Base-by-base conservation (phyloP, 1,140 invertebrate genomes). In the Idris sp. region DNA sequence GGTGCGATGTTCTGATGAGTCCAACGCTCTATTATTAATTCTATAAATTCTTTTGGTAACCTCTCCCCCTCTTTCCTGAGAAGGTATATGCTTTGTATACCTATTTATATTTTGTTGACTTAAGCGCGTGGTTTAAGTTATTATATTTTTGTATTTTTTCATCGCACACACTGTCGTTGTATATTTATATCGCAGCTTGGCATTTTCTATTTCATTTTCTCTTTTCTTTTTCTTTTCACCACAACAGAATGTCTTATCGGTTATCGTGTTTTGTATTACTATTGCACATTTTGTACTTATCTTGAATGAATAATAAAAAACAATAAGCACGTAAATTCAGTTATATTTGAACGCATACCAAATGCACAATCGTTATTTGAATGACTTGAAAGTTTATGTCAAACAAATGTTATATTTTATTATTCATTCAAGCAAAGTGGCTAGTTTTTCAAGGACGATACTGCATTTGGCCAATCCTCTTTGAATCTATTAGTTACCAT, bases 371-470 rank as follows among this genome's bases (percentile, higher is more conserved):
- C 84, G 83, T n/a, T 82, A 76, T 64, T 85, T 84, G 82, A 83
- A 84, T 79, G 51, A 26, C 10, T 41, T 35, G 53, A 18, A 16
- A 28, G 1, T 36, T 25, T 25, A 4, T 25, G 22, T 8, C 22
- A 25, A 14, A 14, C 1, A 14, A 5, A 14, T 36, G n/a, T n/a
- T n/a, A n/a, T n/a, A n/a, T 33, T 77, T 79, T 79, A 81, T 87
- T 87, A 87, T 87, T 87, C 84, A 87, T 86, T 87, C 84, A 86
- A 84, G n/a, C n/a, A n/a, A n/a, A n/a, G n/a, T n/a, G n/a, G 79
- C 19, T 65, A 46, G 38, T 43, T 41, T 75, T 81, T 82, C 81
- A 83, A 84, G 76, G 77, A 84, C 81, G 82, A 77, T 76, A 49
- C 77, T 83, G 82, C 81, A 85, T 84, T 83, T 83, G 81, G 80